Evolutionary conservation across 2,113 vertebrate species (phyloP).

Genomic region (Sapayoa aenigma): DNA sequence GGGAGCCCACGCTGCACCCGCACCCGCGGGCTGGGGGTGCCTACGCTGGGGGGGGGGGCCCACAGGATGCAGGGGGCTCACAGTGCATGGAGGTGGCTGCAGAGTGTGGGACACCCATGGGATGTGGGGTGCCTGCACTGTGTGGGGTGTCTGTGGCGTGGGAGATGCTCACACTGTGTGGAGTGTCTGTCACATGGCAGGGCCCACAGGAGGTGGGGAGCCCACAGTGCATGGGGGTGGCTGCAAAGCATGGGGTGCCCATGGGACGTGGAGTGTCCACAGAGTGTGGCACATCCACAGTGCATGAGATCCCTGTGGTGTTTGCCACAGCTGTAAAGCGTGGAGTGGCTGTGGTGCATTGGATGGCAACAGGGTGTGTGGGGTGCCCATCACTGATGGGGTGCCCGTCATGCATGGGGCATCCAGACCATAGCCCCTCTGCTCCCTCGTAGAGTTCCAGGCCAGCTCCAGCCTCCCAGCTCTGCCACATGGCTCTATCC

Average conservation of each 20-base stretch:
- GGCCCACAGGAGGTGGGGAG: rapidly evolving
- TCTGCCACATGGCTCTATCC: background rate
- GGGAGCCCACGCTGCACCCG: background rate
- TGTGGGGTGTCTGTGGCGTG: background rate
- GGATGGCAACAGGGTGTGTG: background rate
- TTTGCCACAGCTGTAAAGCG: background rate
- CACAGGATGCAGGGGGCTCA: rapidly evolving
- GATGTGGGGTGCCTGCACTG: background rate
- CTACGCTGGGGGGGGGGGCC: background rate
- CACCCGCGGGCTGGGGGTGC: background rate
- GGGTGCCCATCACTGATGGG: rapidly evolving
- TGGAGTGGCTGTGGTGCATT: rapidly evolving
- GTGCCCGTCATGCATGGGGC: rapidly evolving
- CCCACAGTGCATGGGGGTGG: background rate
- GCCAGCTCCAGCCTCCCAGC: background rate
- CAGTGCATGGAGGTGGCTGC: rapidly evolving
- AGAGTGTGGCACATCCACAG: background rate
- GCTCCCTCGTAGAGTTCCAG: rapidly evolving
- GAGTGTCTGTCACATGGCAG: too few species aligned
- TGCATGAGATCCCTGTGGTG: background rate
- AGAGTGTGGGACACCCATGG: background rate
- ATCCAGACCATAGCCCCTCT: background rate
- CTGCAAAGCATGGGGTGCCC: background rate
- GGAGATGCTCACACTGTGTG: background rate
- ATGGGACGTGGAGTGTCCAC: background rate